A percentile compares a stretch with the other conserved stretches of the same genome.
phyloP scores from a whole-genome alignment of 2,797 vertebrate genomes.

The Oryzias sinensis region DNA sequence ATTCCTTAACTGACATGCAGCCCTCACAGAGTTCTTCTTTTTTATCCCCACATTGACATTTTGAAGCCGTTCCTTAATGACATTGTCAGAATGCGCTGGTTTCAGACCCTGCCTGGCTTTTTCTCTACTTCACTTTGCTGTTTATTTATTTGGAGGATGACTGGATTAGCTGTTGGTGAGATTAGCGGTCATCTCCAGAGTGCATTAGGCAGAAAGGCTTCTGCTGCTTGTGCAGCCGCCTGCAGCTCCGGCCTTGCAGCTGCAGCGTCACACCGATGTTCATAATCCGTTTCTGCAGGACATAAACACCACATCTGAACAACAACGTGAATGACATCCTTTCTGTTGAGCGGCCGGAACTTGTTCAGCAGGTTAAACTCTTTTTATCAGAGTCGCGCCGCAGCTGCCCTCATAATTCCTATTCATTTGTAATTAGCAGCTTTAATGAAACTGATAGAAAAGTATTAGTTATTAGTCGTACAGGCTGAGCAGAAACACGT shows the following conservation, averaged over 20 bases:
- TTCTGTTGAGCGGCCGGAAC: slow-evolving; percentile 16
- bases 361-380: slow-evolving; percentile 4
- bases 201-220: slow-evolving; percentile 71
- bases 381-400: slow-evolving; percentile 18
- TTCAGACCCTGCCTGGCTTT: slow-evolving; percentile 64
- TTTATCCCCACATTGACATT: slow-evolving; percentile 66
- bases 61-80: slow-evolving; percentile 77
- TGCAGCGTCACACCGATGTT: slow-evolving; percentile 59
- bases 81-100: slow-evolving; percentile 79
- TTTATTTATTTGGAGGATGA: slow-evolving; percentile 71
- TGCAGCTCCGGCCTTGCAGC: slow-evolving; percentile 56
- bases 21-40: slow-evolving; percentile 59
- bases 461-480: slow-evolving; percentile 76
- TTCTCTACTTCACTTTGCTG: slow-evolving; percentile 62
- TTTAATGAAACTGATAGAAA: slow-evolving; percentile 75
- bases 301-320: slow-evolving; percentile 41
- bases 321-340: slow-evolving; percentile 29
- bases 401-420: slow-evolving; percentile 49
- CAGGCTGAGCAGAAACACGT: slow-evolving; percentile 77
- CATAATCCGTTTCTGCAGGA: slow-evolving; percentile 53
- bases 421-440: slow-evolving; percentile 76
- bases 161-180: slow-evolving; percentile 80
- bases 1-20: slow-evolving; percentile 65
- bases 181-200: slow-evolving; percentile 79
- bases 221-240: slow-evolving; percentile 57